Evolutionary conservation across 2,113 vertebrate genomes (phyloP).

Genomic region (Tylochromis polylepis): DNA sequence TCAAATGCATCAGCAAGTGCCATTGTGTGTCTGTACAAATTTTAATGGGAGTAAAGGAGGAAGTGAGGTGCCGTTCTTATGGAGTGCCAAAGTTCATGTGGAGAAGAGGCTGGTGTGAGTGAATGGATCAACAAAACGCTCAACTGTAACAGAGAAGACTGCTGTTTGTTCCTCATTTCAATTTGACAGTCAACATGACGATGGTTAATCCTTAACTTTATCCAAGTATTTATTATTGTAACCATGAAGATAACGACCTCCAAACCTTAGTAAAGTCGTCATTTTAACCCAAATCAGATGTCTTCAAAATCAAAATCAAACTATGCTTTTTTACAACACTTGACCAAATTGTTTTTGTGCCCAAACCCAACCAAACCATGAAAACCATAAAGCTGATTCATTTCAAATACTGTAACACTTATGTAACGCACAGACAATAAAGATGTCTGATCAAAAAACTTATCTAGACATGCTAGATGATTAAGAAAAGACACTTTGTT

Average conservation of each 20-base stretch:
- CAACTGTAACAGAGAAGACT: background rate
- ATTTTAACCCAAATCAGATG: background rate
- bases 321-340: accelerated
- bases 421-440: accelerated
- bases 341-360: background rate
- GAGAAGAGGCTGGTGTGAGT: background rate
- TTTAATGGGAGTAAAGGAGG: background rate
- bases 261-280: accelerated
- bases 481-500: background rate
- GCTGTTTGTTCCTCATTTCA: background rate
- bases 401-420: background rate
- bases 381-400: background rate
- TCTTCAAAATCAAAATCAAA: background rate
- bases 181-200: background rate
- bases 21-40: background rate
- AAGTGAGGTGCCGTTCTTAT: background rate
- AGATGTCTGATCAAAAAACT: background rate
- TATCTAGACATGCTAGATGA: background rate
- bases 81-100: background rate
- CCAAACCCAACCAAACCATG: background rate
- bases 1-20: background rate
- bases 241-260: background rate
- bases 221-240: background rate
- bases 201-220: background rate
- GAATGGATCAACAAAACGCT: background rate